Percentiles rank a stretch among this genome's conserved stretches.
Evolutionary conservation across 2,888 invertebrate species (phyloP).

Genomic region (Caradrina clavipalpis): DNA sequence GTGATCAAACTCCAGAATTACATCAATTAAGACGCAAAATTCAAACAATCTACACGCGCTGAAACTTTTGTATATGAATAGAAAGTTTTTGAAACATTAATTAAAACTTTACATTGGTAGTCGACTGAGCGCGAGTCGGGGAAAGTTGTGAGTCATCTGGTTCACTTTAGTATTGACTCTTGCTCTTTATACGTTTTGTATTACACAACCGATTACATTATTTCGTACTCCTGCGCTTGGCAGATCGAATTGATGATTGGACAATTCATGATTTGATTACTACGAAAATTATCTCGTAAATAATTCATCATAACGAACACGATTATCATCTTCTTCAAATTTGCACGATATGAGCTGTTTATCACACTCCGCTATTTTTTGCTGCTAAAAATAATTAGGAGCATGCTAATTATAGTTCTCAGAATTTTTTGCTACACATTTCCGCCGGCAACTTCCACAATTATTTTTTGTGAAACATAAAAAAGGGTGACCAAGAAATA

Average conservation of each 20-base stretch:
- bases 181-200: constrained; percentile 66
- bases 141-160: constrained; percentile 72
- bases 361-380: constrained; percentile 6
- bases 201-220: constrained; percentile 62
- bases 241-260: constrained; percentile 58
- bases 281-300: constrained; percentile 14
- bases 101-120: constrained; percentile 80
- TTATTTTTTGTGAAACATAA: constrained; percentile 22
- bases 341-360: constrained; percentile 18
- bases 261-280: constrained; percentile 30
- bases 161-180: constrained; percentile 74
- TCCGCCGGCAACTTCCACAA: constrained; percentile 24
- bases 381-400: constrained; percentile 29
- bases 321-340: constrained; percentile 33
- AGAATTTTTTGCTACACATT: constrained; percentile 20
- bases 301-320: constrained; percentile 34
- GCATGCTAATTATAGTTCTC: constrained; percentile 25
- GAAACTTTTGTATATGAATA: constrained; percentile 76
- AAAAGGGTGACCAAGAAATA: constrained; percentile 14
- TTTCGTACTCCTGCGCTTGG: constrained; percentile 46
- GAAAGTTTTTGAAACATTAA: constrained; percentile 84
- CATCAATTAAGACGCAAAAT: constrained; percentile 71
- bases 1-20: constrained; percentile 64
- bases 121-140: constrained; percentile 67
- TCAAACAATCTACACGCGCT: constrained; percentile 73